A percentile compares a stretch with the other conserved stretches of the same genome.
Evolutionary conservation across 2,113 vertebrate species (phyloP).

Genomic region (Notechis scutatus): DNA sequence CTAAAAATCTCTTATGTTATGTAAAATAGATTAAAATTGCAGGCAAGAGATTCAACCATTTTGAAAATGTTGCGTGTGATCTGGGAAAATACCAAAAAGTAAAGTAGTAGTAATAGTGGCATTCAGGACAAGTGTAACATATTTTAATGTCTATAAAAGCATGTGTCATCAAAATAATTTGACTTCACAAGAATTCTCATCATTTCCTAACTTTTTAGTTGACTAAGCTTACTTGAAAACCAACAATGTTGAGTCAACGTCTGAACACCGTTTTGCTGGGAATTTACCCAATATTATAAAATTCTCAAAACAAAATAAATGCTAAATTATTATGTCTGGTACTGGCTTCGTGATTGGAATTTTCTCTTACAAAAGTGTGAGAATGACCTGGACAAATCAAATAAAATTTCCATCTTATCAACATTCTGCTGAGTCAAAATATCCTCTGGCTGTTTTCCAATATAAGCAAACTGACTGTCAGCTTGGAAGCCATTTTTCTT

Average conservation of each 20-base stretch:
- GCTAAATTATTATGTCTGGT: background rate
- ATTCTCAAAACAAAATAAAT: background rate
- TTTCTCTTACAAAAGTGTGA: background rate
- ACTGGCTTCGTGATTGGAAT: background rate
- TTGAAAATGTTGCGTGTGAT: slow-evolving; percentile 57
- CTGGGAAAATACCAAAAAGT: slow-evolving; percentile 37
- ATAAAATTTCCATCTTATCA: background rate
- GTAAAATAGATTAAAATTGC: slow-evolving; percentile 73
- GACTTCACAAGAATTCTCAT: background rate
- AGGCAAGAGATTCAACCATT: slow-evolving; percentile 56
- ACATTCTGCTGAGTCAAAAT: background rate
- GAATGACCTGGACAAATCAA: background rate
- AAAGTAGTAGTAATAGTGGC: slow-evolving; percentile 5
- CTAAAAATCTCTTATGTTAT: slow-evolving; percentile 80
- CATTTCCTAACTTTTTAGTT: background rate
- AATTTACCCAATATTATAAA: background rate
- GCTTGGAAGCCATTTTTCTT: too few relatives aligned
- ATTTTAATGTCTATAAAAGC: background rate
- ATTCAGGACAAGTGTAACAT: background rate
- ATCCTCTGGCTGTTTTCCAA: background rate
- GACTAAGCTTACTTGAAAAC: background rate
- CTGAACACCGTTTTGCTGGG: background rate
- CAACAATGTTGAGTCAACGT: background rate
- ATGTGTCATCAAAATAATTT: background rate
- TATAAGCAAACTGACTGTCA: background rate